Base-by-base conservation (phyloP, 2,113 vertebrate genomes). In the Prolemur simus region DNA sequence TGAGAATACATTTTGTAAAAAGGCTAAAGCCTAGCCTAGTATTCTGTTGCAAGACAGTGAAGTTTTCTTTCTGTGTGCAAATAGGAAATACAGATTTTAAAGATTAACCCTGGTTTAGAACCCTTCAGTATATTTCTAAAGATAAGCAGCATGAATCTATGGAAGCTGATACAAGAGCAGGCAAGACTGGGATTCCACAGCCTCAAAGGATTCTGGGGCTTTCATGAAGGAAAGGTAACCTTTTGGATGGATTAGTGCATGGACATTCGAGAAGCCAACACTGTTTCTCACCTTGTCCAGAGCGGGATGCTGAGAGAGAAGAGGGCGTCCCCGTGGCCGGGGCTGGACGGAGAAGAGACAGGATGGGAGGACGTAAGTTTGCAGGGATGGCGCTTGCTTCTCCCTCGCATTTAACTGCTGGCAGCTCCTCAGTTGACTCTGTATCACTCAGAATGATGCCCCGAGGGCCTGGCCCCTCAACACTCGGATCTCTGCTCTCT, bases 281-380 rank as follows among this genome's bases (percentile, higher is more conserved):
- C 29, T 2, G 6, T 21, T 32, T 25, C 37, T 90, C 29, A 0
- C 37, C 54, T 39, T 37, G 4, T 17, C 20, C 27, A 18, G 23
- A 27, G 27, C 1, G 23, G 7, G 42, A 21, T 14, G 49, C 42
- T 18, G 13, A 21, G 32, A 7, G 4, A 42, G 63, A 63, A 39
- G 52, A 23, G 23, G 29, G 45, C 2, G 17, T 0, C 27, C 23
- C 27, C 12, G 3, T 5, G 32, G 34, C 21, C 60, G 20, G n/a
- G 10, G 45, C 23, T 66, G 63, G 37, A 27, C 10, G 9, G 34
- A 39, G 73, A 23, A 23, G 25, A 17, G 10, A 34, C 39, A 34
- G 23, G 54, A 27, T 2, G 2, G 11, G 27, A 8, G 6, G 5
- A 23, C 0, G 2, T 11, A 9, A 23, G 11, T 20, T 23, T 10